Conservation (phyloP, 1,140 invertebrate species). For the Magallana gigas region DNA sequence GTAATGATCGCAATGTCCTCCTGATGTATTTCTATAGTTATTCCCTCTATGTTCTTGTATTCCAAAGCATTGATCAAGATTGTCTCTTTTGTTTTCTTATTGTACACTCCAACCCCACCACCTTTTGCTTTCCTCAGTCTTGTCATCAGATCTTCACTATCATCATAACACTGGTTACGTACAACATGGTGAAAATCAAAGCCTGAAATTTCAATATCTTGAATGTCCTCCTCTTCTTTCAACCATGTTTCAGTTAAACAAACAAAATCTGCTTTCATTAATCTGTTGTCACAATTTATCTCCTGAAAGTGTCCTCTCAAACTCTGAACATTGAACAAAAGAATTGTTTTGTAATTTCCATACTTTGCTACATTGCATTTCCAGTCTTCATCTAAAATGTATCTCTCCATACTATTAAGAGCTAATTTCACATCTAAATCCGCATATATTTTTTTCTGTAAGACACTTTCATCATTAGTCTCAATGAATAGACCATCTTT, state of each 20-base stretch:
- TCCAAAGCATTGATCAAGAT: background rate
- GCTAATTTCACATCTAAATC: background rate
- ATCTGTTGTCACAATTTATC: too few relatives aligned
- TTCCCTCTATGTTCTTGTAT: too few relatives aligned
- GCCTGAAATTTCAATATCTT: too few relatives aligned
- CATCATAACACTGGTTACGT: constrained; percentile 6
- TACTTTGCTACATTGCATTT: background rate
- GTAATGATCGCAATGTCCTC: background rate
- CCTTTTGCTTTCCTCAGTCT: background rate
- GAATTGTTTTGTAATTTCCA: background rate
- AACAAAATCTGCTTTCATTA: too few relatives aligned
- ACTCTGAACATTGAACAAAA: constrained; percentile 33
- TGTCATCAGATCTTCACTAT: background rate
- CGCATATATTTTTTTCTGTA: constrained; percentile 12
- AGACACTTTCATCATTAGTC: background rate
- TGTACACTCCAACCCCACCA: background rate
- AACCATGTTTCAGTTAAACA: too few relatives aligned
- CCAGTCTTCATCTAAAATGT: background rate
- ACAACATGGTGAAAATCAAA: too few relatives aligned
- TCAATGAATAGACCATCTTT: constrained; percentile 18
- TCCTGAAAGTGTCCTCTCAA: too few relatives aligned
- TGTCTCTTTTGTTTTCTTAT: background rate
- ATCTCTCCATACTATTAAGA: background rate
- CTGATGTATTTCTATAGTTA: background rate
- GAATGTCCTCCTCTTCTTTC: too few relatives aligned